Evolutionary conservation across 2,888 invertebrate species (phyloP).

Genomic region (Euclidia mi): DNA sequence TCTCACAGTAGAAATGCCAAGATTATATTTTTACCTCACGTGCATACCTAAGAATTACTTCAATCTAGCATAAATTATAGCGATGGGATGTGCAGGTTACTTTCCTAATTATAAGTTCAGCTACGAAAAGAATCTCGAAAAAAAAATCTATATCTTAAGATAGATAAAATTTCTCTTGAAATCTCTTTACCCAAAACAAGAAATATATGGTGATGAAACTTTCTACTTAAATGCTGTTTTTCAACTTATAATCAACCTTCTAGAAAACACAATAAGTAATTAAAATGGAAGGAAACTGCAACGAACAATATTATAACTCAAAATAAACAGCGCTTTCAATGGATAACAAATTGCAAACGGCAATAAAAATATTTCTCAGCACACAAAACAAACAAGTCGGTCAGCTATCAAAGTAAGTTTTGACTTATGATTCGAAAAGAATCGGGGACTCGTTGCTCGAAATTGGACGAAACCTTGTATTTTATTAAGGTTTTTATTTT

Average conservation of each 20-base stretch:
- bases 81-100: no score
- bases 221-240: no score
- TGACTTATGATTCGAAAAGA: slow-evolving; percentile 33
- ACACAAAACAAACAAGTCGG: slow-evolving; percentile 24
- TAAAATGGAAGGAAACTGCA: background rate
- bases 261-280: background rate
- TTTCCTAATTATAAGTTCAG: no score
- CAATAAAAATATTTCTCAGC: slow-evolving; percentile 21
- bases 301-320: slow-evolving; percentile 4
- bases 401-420: slow-evolving; percentile 40
- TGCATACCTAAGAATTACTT: no score
- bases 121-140: no score
- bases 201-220: no score
- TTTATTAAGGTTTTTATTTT: slow-evolving; percentile 1
- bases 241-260: no score
- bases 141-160: no score
- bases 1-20: background rate
- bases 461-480: slow-evolving; percentile 11
- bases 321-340: slow-evolving; percentile 16
- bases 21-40: no score
- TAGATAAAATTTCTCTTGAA: no score
- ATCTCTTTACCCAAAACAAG: no score
- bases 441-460: slow-evolving; percentile 15
- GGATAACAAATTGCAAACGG: slow-evolving; percentile 22
- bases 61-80: no score